A percentile compares a stretch with the other conserved stretches of the same genome.
phyloP scores from a whole-genome alignment of 2,888 invertebrate species.

The Cerastis leucographa region DNA sequence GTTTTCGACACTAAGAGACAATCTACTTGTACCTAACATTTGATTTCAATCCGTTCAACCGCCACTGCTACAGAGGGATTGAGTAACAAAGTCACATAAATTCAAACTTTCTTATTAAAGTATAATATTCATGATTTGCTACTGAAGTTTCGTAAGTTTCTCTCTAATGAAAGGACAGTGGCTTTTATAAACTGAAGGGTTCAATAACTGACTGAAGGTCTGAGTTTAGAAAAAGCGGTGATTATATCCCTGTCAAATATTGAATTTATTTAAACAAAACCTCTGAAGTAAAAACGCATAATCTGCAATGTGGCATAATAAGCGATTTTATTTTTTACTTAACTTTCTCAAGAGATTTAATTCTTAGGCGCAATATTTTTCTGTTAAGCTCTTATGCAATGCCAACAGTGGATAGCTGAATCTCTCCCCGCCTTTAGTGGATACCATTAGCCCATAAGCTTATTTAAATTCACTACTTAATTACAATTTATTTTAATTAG shows the following conservation, averaged over 20 bases:
- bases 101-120: conserved; percentile 31
- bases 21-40: conserved; percentile 6
- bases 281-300: neutral
- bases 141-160: conserved; percentile 12
- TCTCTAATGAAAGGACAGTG: conserved; percentile 13
- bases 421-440: neutral
- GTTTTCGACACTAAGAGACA: conserved; percentile 14
- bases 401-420: neutral
- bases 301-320: neutral
- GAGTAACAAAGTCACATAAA: conserved; percentile 25
- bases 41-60: conserved; percentile 33
- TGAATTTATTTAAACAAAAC: neutral
- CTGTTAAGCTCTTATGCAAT: neutral
- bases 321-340: neutral
- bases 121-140: conserved; percentile 22
- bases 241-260: neutral
- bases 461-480: conserved; percentile 12
- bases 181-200: conserved; percentile 27
- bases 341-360: neutral
- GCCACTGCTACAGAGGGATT: conserved; percentile 22
- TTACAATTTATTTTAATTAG: conserved; percentile 12
- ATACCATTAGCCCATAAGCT: conserved; percentile 13
- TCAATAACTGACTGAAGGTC: conserved; percentile 11
- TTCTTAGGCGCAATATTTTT: neutral
- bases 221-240: neutral